Percentiles rank a stretch among this genome's conserved stretches.
phyloP scores from a whole-genome alignment of 1,140 invertebrate species.

The Dinothrombium tinctorium region DNA sequence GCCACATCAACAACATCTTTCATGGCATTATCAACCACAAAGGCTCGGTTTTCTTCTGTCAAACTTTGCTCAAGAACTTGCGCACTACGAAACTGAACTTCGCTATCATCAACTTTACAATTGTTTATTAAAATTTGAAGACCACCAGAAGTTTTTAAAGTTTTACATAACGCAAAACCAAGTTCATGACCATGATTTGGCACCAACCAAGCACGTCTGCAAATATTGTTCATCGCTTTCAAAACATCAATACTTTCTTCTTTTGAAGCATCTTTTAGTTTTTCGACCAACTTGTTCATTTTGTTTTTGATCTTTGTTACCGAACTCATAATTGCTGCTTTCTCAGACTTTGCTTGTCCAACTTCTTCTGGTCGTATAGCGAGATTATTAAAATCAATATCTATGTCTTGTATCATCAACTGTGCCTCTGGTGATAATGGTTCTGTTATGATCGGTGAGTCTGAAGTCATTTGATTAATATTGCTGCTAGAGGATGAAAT shows the following conservation, averaged over 20 bases:
- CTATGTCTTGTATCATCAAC: background rate
- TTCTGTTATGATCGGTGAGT: slow-evolving; percentile 1
- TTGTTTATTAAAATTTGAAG: slow-evolving; percentile 65
- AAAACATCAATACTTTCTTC: slow-evolving; percentile 15
- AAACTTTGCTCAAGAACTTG: slow-evolving; percentile 78
- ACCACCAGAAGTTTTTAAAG: slow-evolving; percentile 59
- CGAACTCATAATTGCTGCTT: background rate
- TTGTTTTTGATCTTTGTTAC: slow-evolving; percentile 4
- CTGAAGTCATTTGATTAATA: background rate
- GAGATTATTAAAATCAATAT: background rate
- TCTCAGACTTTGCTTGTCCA: slow-evolving; percentile 4
- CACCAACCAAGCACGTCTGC: slow-evolving; percentile 58
- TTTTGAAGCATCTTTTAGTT: slow-evolving; percentile 10
- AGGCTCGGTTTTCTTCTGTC: slow-evolving; percentile 75
- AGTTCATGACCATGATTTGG: slow-evolving; percentile 62
- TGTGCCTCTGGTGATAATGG: background rate
- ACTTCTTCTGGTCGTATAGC: slow-evolving; percentile 7
- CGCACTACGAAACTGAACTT: slow-evolving; percentile 57
- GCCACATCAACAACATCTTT: slow-evolving; percentile 58
- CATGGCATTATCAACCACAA: slow-evolving; percentile 76
- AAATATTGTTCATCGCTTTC: slow-evolving; percentile 23
- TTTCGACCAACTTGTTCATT: slow-evolving; percentile 12
- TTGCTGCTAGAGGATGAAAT: background rate
- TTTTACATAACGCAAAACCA: slow-evolving; percentile 50
- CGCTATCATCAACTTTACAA: slow-evolving; percentile 31